These are phyloP conservation scores for Engraulis encrasicolus DNA, from an alignment of 2,113 vertebrate species.

Conservation along the genomic window DNA sequence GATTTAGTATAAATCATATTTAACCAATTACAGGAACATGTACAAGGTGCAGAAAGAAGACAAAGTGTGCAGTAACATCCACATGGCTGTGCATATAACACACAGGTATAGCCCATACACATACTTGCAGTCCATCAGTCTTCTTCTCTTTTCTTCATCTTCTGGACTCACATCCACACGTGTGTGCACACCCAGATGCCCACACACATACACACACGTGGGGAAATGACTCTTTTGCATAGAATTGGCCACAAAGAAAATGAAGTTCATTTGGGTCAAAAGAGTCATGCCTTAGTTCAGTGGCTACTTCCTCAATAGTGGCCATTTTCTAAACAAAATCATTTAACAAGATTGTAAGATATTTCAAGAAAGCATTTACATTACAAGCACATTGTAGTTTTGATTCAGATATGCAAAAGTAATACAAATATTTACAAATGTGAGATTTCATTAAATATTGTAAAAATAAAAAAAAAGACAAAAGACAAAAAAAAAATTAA, in stretches of 20 bases:
- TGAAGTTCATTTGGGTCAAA: slow-evolving; percentile 8
- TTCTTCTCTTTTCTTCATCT: too few relatives aligned
- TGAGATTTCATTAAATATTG: slow-evolving; percentile 25
- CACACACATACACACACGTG: too few relatives aligned
- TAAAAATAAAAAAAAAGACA: background rate
- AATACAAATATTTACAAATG: slow-evolving; percentile 26
- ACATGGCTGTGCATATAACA: too few relatives aligned
- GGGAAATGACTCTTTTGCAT: too few relatives aligned
- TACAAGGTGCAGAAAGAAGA: too few relatives aligned
- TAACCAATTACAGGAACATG: too few relatives aligned
- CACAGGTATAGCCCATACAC: too few relatives aligned
- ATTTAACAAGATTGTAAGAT: background rate
- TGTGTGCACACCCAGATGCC: too few relatives aligned
- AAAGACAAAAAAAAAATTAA: background rate
- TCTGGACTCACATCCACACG: too few relatives aligned
- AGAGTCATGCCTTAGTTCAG: background rate
- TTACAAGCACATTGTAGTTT: background rate
- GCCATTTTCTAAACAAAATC: slow-evolving; percentile 6
- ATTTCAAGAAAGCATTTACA: background rate
- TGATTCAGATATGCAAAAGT: slow-evolving; percentile 32
- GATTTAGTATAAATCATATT: too few relatives aligned
- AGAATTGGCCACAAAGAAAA: background rate
- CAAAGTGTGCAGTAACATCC: too few relatives aligned
- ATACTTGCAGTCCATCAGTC: too few relatives aligned
- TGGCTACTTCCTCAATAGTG: slow-evolving; percentile 12